Base-by-base conservation (phyloP, 2,797 vertebrate species). In the Cebuella pygmaea region DNA sequence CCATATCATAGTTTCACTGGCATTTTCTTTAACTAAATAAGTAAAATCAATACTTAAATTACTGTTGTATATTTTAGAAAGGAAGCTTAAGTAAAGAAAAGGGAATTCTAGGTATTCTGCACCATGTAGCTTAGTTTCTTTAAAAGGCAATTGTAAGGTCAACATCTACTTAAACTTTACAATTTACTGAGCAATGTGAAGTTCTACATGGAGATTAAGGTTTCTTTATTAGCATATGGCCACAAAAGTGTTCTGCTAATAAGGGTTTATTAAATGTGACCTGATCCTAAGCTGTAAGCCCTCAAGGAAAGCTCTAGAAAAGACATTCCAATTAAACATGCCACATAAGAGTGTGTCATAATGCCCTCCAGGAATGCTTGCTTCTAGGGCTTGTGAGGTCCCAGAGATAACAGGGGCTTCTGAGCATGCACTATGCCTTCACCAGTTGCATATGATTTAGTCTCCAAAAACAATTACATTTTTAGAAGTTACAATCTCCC, bases 401-500 rank as follows among this genome's bases (percentile, higher is more conserved):
- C 9, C 17, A 46, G 41, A 24, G 36, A 33, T 13, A 93, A 19
- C 5, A 79, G 12, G n/a, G 50, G 4, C 6, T 48, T 90, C 76
- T 10, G 22, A 82, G 39, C 20, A 70, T 1, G 1, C 19, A 1
- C 0, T 17, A 27, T 39, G 20, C 93, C 46, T 76, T 15, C 36
- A 78, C 44, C 27, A 48, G 9, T 46, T 24, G 36, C 20, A 64
- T 41, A 76, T 15, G 15, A 72, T 48, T 79, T 36, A 76, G 26
- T 10, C n/a, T 82, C 82, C 48, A 70, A 70, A 95, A 39, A 64
- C n/a, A 92, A 48, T 74, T 87, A 79, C 57, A 88, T 86, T 70
- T 76, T n/a, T n/a, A 94, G 76, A 93, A 96, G n/a, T 90, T 90
- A 36, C 11, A 88, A 12, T 80, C 22, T 90, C 41, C 48, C 22